Base-by-base conservation (phyloP, 2,797 vertebrate species). In the Falco berigora region DNA sequence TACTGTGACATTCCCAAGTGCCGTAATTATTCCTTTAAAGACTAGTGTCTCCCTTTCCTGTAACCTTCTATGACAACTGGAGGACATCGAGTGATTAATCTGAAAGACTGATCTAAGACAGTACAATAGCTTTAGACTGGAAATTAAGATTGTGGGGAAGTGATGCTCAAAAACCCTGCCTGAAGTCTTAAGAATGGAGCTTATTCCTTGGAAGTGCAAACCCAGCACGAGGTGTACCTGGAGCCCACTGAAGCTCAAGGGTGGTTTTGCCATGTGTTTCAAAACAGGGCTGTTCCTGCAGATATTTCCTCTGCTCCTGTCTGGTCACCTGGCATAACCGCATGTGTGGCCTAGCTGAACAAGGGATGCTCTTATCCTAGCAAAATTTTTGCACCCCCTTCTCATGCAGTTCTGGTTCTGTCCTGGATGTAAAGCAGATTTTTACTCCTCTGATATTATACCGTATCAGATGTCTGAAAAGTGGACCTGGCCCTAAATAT, bases 1-100 rank as follows among this genome's bases (percentile, higher is more conserved):
- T 99, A 99, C 97, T 99, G 99, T 95, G 98, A 98, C 53, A 97
- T 99, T 95, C 98, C 98, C 11, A 97, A 98, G 66, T 99, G 99
- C 93, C 96, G 99, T 99, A 98, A 86, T 98, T 97, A 90, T 95
- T 78, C 71, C 52, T 95, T 91, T 93, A 91, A 96, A 95, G 40
- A 82, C 83, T 95, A 63, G 19, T 36, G 3, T 72, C 32, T 90
- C 32, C 11, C 27, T 92, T 85, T 92, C 17, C 50, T 89, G 34
- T 72, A 77, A 58, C 12, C 13, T 63, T 66, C 71, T 50, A 23
- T 56, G 62, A 63, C 32, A 78, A 22, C n/a, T 50, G 49, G 32
- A 91, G 36, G 44, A 55, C 30, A 59, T 42, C 27, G 9, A 20
- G 17, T 19, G 34, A n/a, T 71, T 66, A 34, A 20, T 72, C 62